Evolutionary conservation across 2,888 invertebrate genomes (phyloP), one percentile per base, ranked within the genome.

Genomic region (Melinaea menophilus): DNA sequence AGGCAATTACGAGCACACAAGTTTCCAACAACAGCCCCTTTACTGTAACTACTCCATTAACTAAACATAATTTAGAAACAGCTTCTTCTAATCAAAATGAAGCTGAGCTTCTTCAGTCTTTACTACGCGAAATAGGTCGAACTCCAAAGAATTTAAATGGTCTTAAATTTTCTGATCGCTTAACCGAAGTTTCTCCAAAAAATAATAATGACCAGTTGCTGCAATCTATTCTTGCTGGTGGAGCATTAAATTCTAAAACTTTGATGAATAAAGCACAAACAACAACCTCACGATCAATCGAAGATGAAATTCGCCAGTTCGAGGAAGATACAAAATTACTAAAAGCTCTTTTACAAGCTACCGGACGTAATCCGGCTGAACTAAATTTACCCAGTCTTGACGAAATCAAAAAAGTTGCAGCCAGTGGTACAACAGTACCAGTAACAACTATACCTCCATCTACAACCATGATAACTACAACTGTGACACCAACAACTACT

Each of bases 321-420:
- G 86, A 91, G 73, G 86, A 90, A 76, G 91, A 91, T 64, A 85
- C 90, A 5, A 86, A 86, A 73, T 76, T 91, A 61, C 73, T 90
- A 65, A 82, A 91, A 77, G 90, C 88, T 2, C 77, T 90, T 33
- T 79, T 90, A 70, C 81, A 85, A 74, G 88, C 86, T 37, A 90
- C 86, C 5, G 88, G 89, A 2, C 86, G 88, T 75, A 84, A 89
- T 71, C 86, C 89, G 65, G 79, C 79, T 33, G 80, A 77, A 51
- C 75, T 88, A 46, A 88, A 88, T 67, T 79, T 90, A 73, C 88
- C 89, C 31, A 78, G 77, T 61, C 71, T 88, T 72, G 78, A 82
- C 67, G 76, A 72, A 67, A 72, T 82, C 67, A 75, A 75, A 33
- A 41, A 55, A 55, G 59, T 54, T 45, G 61, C 61, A n/a, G 59